Base-by-base conservation (phyloP, 2,113 vertebrate genomes). In the Lucifuga dentata region DNA sequence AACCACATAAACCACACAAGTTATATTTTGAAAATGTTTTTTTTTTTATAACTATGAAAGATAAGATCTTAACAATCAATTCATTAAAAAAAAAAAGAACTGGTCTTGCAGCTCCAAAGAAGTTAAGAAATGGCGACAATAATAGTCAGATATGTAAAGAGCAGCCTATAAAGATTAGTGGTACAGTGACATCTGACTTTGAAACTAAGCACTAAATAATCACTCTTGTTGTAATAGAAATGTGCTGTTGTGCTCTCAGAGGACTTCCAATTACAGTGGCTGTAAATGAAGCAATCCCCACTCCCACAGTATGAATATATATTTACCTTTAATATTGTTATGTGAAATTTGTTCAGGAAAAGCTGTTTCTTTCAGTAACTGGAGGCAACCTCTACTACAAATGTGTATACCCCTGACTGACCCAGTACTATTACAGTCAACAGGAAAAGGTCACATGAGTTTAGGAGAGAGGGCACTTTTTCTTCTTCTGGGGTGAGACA, bases 391-490 rank as follows among this genome's bases (percentile, higher is more conserved):
- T 74, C 23, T 67, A 56, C 16, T 48, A 38, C n/a, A 5, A 35
- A 11, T 16, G 38, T 36, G 19, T 15, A 12, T 65, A 60, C 23
- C 20, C 11, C 44, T 38, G n/a, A 62, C 62, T 55, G 32, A 32
- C 12, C 43, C 35, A 11, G 29, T 45, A 17, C 46, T 32, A 55
- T 55, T 3, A 35, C 41, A 21, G 46, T 48, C 52, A 52, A 24
- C 40, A 45, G 41, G n/a, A 9, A 64, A 50, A 53, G 33, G 24
- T 43, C 17, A 8, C 1, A 19, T 20, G n/a, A 2, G 8, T 63
- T 85, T 79, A 90, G 21, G 71, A 40, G 6, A 89, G 38, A 4
- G 87, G 91, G 61, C 89, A 92, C 15, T 8, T 87, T 77, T 84
- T 90, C 62, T 57, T 90, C 38, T 73, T 87, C 36, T 68, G 52